Conservation (phyloP, 2,797 vertebrate genomes). For the Cynodonichthys magdalenae region DNA sequence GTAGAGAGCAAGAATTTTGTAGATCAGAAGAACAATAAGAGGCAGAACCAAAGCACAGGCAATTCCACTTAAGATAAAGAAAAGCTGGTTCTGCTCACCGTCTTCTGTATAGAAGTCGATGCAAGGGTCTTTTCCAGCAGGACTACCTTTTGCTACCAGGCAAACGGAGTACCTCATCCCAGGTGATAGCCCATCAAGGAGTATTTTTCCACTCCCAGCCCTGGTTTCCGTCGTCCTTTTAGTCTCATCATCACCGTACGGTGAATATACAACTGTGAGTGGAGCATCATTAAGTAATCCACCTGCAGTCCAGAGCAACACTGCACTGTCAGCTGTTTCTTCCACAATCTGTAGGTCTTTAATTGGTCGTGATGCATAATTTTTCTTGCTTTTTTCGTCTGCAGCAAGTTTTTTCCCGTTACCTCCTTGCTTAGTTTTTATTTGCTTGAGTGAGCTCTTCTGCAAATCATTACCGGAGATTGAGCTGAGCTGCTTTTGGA, state of each 20-base stretch:
- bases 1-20: slow-evolving; percentile 89
- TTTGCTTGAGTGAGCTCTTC: slow-evolving; percentile 49
- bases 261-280: slow-evolving; percentile 89
- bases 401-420: slow-evolving; percentile 69
- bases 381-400: slow-evolving; percentile 74
- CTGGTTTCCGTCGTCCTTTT: slow-evolving; percentile 85
- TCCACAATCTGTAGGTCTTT: slow-evolving; percentile 85
- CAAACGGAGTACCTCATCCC: slow-evolving; percentile 90
- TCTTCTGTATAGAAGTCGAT: slow-evolving; percentile 88
- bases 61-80: slow-evolving; percentile 81
- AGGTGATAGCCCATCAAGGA: slow-evolving; percentile 87
- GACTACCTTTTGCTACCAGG: slow-evolving; percentile 83
- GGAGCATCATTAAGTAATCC: slow-evolving; percentile 71
- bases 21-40: slow-evolving; percentile 89
- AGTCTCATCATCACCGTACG: slow-evolving; percentile 85
- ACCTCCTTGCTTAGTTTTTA: slow-evolving; percentile 56
- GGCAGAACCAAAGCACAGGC: slow-evolving; percentile 85
- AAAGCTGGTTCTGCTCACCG: slow-evolving; percentile 69
- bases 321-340: slow-evolving; percentile 86
- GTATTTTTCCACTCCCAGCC: slow-evolving; percentile 85
- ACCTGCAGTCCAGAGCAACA: slow-evolving; percentile 86
- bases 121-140: slow-evolving; percentile 87
- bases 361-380: slow-evolving; percentile 64
- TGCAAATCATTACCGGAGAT: slow-evolving; percentile 36
- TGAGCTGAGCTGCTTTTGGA: slow-evolving; percentile 31